A percentile compares a stretch with the other conserved stretches of the same genome.
Evolutionary conservation across 2,797 vertebrate genomes (phyloP).

Genomic region (Lithobates pipiens): DNA sequence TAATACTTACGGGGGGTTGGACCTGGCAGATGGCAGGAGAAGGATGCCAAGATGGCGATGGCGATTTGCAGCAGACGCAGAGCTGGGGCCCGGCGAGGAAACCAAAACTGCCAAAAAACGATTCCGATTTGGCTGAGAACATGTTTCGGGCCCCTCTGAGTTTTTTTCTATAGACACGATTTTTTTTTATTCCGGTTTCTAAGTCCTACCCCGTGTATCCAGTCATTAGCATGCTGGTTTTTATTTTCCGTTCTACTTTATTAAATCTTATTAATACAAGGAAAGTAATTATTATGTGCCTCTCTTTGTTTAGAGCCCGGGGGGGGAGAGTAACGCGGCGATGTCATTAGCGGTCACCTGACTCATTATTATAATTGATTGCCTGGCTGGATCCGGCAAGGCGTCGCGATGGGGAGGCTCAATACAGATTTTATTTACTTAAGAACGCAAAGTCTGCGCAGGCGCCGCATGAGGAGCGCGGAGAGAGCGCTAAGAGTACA

Average conservation of each 20-base stretch:
- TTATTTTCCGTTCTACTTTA: neutral
- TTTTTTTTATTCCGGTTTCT: too few relatives aligned
- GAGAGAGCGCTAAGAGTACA: too few relatives aligned
- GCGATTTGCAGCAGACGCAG: too few relatives aligned
- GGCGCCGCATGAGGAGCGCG: too few relatives aligned
- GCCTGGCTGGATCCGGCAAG: slow-evolving; percentile 15
- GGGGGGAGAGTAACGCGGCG: neutral
- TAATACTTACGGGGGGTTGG: too few relatives aligned
- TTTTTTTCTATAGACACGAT: too few relatives aligned
- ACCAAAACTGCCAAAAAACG: too few relatives aligned
- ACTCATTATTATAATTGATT: slow-evolving; percentile 26
- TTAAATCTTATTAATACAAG: slow-evolving; percentile 22
- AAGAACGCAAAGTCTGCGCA: neutral
- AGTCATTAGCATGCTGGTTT: neutral
- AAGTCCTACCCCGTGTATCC: neutral
- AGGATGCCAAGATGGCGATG: too few relatives aligned
- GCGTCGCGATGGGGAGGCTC: slow-evolving; percentile 14
- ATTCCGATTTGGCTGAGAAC: too few relatives aligned
- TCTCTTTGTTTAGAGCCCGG: neutral
- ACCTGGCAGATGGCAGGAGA: too few relatives aligned
- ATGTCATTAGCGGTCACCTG: slow-evolving; percentile 39
- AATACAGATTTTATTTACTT: slow-evolving; percentile 3
- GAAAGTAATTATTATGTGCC: slow-evolving; percentile 2
- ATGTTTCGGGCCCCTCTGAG: too few relatives aligned
- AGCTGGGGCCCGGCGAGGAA: too few relatives aligned